These are phyloP conservation scores for Pollenia labialis DNA, from an alignment of 2,888 invertebrate species.

Conservation along the genomic window DNA sequence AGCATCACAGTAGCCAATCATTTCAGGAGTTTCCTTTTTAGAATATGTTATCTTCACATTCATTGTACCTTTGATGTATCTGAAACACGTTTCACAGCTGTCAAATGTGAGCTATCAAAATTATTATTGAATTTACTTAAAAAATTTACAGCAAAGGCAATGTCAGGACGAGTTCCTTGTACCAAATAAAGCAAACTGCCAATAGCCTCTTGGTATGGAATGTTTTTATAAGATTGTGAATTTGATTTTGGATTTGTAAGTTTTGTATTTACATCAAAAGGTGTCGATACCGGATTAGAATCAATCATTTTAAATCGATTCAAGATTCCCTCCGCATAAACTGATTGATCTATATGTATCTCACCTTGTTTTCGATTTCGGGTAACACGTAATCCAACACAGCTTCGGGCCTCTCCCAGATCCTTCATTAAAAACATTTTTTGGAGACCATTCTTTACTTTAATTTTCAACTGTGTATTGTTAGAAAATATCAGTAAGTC, in stretches of 20 bases:
- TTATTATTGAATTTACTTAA: too few relatives aligned
- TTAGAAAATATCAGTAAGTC: too few relatives aligned
- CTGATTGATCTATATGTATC: conserved; percentile 17
- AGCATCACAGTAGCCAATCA: conserved; percentile 56
- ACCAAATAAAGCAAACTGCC: conserved; percentile 10
- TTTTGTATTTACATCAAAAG: too few relatives aligned
- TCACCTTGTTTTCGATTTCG: not conserved
- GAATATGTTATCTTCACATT: not conserved
- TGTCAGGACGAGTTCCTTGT: conserved; percentile 1
- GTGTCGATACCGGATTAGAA: conserved; percentile 16
- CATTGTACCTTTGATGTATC: not conserved
- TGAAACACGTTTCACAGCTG: too few relatives aligned
- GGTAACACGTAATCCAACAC: too few relatives aligned
- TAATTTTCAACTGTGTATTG: too few relatives aligned
- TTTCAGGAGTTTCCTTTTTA: not conserved
- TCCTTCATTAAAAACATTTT: too few relatives aligned
- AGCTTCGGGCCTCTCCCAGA: too few relatives aligned
- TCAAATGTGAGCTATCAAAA: too few relatives aligned
- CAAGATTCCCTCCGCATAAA: conserved; percentile 11
- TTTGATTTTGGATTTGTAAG: not conserved
- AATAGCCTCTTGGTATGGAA: not conserved
- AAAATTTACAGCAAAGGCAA: not conserved
- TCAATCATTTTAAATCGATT: conserved; percentile 16
- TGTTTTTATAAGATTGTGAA: too few relatives aligned
- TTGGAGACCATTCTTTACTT: too few relatives aligned